Evolutionary conservation across 2,113 vertebrate species (phyloP), one percentile per base, ranked within the genome.

Genomic region (Riparia riparia): DNA sequence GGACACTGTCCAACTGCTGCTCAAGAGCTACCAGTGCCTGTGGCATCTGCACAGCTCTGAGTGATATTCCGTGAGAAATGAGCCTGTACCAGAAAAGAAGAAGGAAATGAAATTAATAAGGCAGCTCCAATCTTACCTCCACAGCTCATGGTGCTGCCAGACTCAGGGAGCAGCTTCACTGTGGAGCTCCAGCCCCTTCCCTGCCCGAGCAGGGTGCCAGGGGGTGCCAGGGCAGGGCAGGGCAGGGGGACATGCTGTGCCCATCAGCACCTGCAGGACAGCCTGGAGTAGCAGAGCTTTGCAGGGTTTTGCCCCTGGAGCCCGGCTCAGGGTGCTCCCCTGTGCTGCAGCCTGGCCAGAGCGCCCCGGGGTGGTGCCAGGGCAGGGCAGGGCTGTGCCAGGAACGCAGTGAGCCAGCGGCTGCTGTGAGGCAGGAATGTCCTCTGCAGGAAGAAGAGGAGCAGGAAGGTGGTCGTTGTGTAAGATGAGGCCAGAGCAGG

Each of bases 221-320:
- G n/a, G 32, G 19, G 17, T 6, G 6, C 8, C 3, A 37, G 45
- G 44, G 54, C 69, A 24, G 20, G 7, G 31, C n/a, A n/a, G n/a
- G n/a, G n/a, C 37, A 51, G 66, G 6, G 8, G 51, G 8, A 45
- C 0, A 0, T 6, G 37, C 69, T 41, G 65, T 9, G 7, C 29
- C 71, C 47, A 3, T 9, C 22, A 4, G 37, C 54, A 44, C 41
- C 71, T 17, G 45, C 18, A 14, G 79, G 10, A 17, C 8, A 50
- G 17, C 17, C 42, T 28, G 4, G 45, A 66, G 5, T 2, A 41
- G 24, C 41, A 24, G 16, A 51, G 41, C 39, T 56, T 31, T 12
- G 45, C 42, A 14, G 72, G n/a, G 31, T n/a, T 83, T 42, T 65
- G 72, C 20, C 74, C 42, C 53, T 45, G 12, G 51, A 66, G 39